Base-by-base conservation (phyloP, 1,140 invertebrate species). In the Medauroidea extradentata region DNA sequence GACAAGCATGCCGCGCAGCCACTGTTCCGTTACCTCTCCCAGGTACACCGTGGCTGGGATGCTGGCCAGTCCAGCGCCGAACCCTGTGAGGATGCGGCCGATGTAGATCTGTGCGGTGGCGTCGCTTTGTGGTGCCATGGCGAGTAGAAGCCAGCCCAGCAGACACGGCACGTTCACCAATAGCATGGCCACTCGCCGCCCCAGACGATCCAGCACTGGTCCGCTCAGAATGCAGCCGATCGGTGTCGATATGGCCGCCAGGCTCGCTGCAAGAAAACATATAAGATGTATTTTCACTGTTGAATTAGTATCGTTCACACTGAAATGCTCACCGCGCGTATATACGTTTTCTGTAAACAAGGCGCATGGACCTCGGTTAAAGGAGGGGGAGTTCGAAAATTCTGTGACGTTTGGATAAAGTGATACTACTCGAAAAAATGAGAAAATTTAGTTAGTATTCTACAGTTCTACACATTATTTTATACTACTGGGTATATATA, bases 121-220 rank as follows among this genome's bases (percentile, higher is more conserved):
- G n/a, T 29, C 59, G 0, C 53, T 39, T 27, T 69, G 50, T 57
- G 60, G 64, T 2, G 73, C 67, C 50, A 68, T 63, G 16, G 75
- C 72, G 18, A 86, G 78, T 1, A 78, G 55, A 1, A 79, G 39
- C 81, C 83, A 86, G 9, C 84, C 84, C n/a, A 77, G 21, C 3
- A 82, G 59, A 38, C 77, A 80, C 3, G 82, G 76, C 3, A 81
- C 9, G 16, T 79, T 78, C n/a, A 80, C 70, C 2, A 78, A 60
- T 16, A 80, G 67, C 21, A 87, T 69, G 0, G 80, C 75, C 19
- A 53, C 53, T 63, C 72, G 76, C n/a, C 85, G 70, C 2, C 86
- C 86, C 44, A 77, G 73, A 61, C 73, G 77, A 61, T 88, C 85
- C 46, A 85, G 75, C 13, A 81, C 61, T 49, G 74, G 79, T 9